Conservation (phyloP, 2,888 invertebrate species). For the Hyles lineata region DNA sequence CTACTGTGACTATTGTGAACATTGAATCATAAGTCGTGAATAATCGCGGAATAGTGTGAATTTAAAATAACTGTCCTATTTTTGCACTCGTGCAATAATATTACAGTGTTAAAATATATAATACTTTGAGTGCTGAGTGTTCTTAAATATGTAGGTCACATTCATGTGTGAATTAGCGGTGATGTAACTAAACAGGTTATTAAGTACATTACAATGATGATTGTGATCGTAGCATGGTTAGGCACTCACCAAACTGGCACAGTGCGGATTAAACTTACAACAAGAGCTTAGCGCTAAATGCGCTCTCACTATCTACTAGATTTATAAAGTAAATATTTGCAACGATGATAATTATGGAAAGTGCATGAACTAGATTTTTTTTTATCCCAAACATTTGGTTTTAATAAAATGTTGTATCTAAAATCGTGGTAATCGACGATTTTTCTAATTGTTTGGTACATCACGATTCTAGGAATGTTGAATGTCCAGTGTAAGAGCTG, state of each 20-base stretch:
- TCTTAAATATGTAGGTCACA: slow-evolving; percentile 17
- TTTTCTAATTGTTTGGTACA: neutral
- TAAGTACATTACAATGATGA: slow-evolving; percentile 26
- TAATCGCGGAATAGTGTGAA: slow-evolving; percentile 36
- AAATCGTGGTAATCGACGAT: neutral
- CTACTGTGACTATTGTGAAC: neutral
- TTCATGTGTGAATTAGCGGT: slow-evolving; percentile 21
- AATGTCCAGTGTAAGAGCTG: neutral
- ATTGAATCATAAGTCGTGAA: slow-evolving; percentile 23
- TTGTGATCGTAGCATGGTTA: slow-evolving; percentile 26
- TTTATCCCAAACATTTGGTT: neutral
- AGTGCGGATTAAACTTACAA: slow-evolving; percentile 28
- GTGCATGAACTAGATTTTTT: neutral
- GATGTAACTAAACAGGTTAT: slow-evolving; percentile 29
- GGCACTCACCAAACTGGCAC: slow-evolving; percentile 27
- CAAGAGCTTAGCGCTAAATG: neutral
- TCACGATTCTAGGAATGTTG: neutral
- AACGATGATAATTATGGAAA: neutral
- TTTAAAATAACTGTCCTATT: slow-evolving; percentile 35
- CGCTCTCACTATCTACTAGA: slow-evolving; percentile 2
- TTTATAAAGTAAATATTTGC: slow-evolving; percentile 19
- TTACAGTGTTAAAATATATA: neutral
- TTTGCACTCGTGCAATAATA: neutral
- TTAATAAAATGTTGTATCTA: neutral
- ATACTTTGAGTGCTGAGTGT: neutral